Conservation (phyloP, 1,140 invertebrate genomes). For the Patella vulgata region DNA sequence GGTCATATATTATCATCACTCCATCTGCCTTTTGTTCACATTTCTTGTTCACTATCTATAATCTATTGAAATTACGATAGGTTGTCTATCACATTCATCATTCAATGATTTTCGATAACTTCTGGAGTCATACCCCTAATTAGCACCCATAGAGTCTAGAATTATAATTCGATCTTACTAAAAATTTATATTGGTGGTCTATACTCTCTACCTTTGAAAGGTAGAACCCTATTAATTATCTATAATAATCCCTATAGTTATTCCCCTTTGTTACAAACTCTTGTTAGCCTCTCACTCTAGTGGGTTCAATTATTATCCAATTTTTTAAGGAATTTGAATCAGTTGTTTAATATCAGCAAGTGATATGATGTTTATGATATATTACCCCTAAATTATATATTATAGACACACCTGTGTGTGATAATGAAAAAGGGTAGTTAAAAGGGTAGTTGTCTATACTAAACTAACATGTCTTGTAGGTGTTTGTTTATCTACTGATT, state of each 20-base stretch:
- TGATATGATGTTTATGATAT: neutral
- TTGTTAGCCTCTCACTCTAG: neutral
- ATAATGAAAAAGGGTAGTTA: neutral
- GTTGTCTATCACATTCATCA: too few species aligned
- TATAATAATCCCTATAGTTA: neutral
- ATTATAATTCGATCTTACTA: neutral
- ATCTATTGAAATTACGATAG: neutral
- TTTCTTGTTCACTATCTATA: conserved; percentile 8
- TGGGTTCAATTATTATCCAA: neutral
- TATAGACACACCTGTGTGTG: neutral
- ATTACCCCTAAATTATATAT: neutral
- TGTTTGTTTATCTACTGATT: too few species aligned
- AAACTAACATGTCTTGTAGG: neutral
- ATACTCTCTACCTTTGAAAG: neutral
- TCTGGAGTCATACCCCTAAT: neutral
- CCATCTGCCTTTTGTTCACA: conserved; percentile 51
- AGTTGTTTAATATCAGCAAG: neutral
- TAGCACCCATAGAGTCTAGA: neutral
- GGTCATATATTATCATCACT: conserved; percentile 9
- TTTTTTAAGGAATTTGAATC: neutral
- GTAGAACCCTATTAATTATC: neutral
- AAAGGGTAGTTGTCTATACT: neutral
- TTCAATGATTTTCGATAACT: too few species aligned
- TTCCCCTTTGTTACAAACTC: neutral
- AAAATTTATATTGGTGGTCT: neutral